Evolutionary conservation across 2,888 invertebrate species (phyloP).

Genomic region (Selenia dentaria): DNA sequence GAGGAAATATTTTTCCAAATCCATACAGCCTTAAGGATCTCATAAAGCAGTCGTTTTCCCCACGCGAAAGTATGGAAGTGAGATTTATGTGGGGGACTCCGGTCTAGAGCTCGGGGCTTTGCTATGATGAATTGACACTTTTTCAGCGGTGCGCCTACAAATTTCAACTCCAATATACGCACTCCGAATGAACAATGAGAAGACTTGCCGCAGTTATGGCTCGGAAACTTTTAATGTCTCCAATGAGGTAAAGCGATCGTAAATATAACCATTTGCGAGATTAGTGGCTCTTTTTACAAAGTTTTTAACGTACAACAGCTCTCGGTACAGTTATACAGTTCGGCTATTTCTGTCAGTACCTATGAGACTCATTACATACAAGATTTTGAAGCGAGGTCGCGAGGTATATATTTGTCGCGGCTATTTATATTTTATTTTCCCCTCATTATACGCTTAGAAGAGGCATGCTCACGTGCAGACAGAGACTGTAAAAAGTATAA

Average conservation of each 20-base stretch:
- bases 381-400: slow-evolving; percentile 20
- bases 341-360: too few species aligned
- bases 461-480: slow-evolving; percentile 55
- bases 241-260: slow-evolving; percentile 75
- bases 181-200: slow-evolving; percentile 80
- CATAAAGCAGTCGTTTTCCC: slow-evolving; percentile 84
- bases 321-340: slow-evolving; percentile 48
- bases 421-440: slow-evolving; percentile 54
- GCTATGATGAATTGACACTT: slow-evolving; percentile 84
- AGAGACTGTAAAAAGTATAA: slow-evolving; percentile 63
- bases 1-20: slow-evolving; percentile 84
- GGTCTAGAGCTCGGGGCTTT: slow-evolving; percentile 79
- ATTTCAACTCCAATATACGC: slow-evolving; percentile 81
- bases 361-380: too few species aligned
- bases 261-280: slow-evolving; percentile 73
- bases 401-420: slow-evolving; percentile 30
- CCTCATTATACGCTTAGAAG: slow-evolving; percentile 53
- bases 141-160: slow-evolving; percentile 78
- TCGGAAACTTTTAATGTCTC: slow-evolving; percentile 80
- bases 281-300: slow-evolving; percentile 69
- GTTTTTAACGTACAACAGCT: slow-evolving; percentile 54
- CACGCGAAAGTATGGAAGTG: slow-evolving; percentile 83
- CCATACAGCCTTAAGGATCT: slow-evolving; percentile 85
- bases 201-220: slow-evolving; percentile 71
- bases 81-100: slow-evolving; percentile 83